Conservation (phyloP, 2,797 vertebrate species). For the Pantherophis vulpinus region DNA sequence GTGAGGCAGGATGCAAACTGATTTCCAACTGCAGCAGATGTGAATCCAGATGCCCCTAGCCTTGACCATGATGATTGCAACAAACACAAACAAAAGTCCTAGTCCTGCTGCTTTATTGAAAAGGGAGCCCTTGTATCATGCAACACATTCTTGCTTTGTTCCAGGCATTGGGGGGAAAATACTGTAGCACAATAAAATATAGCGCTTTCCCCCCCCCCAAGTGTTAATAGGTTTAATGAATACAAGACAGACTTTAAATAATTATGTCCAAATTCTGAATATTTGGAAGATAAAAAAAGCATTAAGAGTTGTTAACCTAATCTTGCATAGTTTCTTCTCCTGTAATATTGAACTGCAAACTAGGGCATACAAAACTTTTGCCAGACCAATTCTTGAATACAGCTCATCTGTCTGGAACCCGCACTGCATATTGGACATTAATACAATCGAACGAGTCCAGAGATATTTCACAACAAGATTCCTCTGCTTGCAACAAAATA, state of each 20-base stretch:
- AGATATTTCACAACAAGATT: too few relatives aligned
- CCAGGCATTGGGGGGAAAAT: background rate
- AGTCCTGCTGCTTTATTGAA: background rate
- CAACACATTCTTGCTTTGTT: constrained; percentile 6
- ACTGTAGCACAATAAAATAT: background rate
- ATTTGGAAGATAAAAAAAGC: background rate
- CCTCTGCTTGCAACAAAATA: too few relatives aligned
- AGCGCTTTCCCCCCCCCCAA: background rate
- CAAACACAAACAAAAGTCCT: background rate
- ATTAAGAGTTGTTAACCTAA: too few relatives aligned
- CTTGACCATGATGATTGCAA: constrained; percentile 64
- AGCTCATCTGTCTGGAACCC: too few relatives aligned
- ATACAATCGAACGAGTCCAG: too few relatives aligned
- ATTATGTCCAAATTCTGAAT: background rate
- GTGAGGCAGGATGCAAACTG: constrained; percentile 42
- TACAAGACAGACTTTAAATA: background rate
- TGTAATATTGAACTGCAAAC: too few relatives aligned
- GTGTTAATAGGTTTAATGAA: background rate
- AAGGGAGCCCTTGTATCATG: background rate
- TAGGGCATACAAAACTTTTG: too few relatives aligned
- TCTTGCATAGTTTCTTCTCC: too few relatives aligned
- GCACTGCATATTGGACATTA: too few relatives aligned
- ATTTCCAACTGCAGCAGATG: constrained; percentile 59
- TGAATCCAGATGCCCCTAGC: constrained; percentile 78
- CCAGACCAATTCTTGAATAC: too few relatives aligned